phyloP scores from a whole-genome alignment of 1,140 invertebrate genomes.

The Cyclargus thomasi region DNA sequence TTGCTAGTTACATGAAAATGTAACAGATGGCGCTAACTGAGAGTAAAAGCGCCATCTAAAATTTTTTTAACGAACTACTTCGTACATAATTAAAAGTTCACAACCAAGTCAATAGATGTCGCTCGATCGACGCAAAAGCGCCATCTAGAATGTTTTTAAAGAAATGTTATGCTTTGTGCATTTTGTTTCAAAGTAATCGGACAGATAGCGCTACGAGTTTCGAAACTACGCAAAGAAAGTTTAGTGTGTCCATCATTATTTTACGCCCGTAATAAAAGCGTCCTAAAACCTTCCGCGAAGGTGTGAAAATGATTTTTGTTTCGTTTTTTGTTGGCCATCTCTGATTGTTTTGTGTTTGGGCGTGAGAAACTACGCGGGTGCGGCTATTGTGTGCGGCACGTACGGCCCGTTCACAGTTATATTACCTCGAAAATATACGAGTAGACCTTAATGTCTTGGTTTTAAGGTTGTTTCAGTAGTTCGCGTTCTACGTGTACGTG shows the following conservation, averaged over 20 bases:
- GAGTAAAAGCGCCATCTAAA: background rate
- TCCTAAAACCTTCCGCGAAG: constrained; percentile 61
- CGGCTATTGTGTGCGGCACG: constrained; percentile 37
- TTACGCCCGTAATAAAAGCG: constrained; percentile 66
- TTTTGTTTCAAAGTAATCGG: background rate
- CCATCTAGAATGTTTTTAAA: background rate
- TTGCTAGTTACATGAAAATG: background rate
- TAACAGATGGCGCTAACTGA: background rate
- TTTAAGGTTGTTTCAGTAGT: too few relatives aligned
- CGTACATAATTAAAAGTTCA: background rate
- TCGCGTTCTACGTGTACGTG: constrained; percentile 14
- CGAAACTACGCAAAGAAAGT: constrained; percentile 42
- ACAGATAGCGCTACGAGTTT: constrained; percentile 41
- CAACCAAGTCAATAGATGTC: background rate
- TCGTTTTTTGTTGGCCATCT: constrained; percentile 44
- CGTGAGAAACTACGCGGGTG: constrained; percentile 50
- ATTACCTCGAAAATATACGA: background rate
- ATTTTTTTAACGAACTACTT: background rate
- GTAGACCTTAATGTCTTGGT: too few relatives aligned
- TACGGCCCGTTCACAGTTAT: constrained; percentile 17
- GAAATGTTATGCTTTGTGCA: background rate
- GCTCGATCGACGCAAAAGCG: background rate
- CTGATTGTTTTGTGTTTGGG: constrained; percentile 50
- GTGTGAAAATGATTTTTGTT: constrained; percentile 72
- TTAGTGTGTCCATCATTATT: constrained; percentile 55